phyloP scores from a whole-genome alignment of 2,113 vertebrate genomes.

The Clarias batrachus region DNA sequence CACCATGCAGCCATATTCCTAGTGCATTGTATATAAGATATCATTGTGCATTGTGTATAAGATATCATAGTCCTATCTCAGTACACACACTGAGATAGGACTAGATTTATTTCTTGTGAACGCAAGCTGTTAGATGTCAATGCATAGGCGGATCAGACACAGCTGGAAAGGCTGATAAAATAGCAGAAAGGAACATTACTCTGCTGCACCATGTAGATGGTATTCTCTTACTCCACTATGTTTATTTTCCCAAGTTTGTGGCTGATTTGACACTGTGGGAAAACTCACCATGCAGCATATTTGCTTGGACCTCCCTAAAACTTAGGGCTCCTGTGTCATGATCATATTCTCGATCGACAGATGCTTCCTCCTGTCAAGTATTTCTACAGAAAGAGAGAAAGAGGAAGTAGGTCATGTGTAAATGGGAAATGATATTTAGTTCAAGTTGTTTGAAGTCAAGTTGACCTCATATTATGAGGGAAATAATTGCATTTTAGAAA shows the following conservation, averaged over 20 bases:
- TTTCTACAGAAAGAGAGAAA: slow-evolving; percentile 7
- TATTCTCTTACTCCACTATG: slow-evolving; percentile 43
- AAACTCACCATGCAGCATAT: slow-evolving; percentile 38
- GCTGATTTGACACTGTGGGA: slow-evolving; percentile 52
- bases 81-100: neutral
- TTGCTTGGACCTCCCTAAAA: slow-evolving; percentile 28
- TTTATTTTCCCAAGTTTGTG: slow-evolving; percentile 53
- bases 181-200: slow-evolving; percentile 22
- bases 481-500: neutral
- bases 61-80: neutral
- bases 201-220: slow-evolving; percentile 22
- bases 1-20: too few species aligned
- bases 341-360: slow-evolving; percentile 41
- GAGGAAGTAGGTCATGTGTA: slow-evolving; percentile 7
- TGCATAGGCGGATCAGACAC: neutral
- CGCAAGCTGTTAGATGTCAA: neutral
- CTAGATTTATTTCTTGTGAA: slow-evolving; percentile 2
- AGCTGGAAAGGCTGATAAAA: neutral
- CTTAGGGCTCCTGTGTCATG: slow-evolving; percentile 26
- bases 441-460: neutral
- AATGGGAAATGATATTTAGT: neutral
- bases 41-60: neutral
- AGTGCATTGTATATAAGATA: neutral
- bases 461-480: neutral
- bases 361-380: slow-evolving; percentile 16